These are phyloP conservation scores for Rhabdomys pumilio DNA, from an alignment of 2,797 vertebrate genomes.

Conservation along the genomic window DNA sequence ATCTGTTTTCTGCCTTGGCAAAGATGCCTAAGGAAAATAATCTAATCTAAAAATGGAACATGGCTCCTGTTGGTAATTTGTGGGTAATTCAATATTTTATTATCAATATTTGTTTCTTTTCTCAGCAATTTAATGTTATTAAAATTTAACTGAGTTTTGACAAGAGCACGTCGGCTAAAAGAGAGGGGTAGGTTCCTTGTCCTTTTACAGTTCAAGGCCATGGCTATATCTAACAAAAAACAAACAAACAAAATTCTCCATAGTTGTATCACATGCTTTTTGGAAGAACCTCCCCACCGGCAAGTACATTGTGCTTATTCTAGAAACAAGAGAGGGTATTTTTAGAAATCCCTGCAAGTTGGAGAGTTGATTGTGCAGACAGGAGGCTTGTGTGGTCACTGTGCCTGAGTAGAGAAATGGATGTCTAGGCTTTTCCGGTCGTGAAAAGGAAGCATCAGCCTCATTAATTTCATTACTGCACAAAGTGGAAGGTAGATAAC, in stretches of 20 bases:
- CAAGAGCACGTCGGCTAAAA: constrained; percentile 25
- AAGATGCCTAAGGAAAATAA: background rate
- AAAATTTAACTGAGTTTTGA: constrained; percentile 57
- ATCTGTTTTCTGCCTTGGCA: constrained; percentile 44
- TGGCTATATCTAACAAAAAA: background rate
- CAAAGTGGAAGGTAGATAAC: constrained; percentile 74
- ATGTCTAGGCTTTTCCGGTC: constrained; percentile 26
- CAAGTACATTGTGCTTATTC: constrained; percentile 38
- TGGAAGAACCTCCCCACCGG: background rate
- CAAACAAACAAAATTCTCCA: background rate
- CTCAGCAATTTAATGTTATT: constrained; percentile 64
- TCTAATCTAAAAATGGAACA: constrained; percentile 35
- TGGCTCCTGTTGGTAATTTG: background rate
- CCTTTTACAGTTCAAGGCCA: constrained; percentile 25
- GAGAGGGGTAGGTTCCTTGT: background rate
- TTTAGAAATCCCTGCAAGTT: constrained; percentile 58
- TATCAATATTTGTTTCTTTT: constrained; percentile 57
- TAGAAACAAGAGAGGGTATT: background rate
- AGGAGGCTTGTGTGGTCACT: constrained; percentile 49
- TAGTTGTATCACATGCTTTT: constrained; percentile 12
- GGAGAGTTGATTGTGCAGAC: constrained; percentile 55
- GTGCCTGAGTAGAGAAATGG: constrained; percentile 29
- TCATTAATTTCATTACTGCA: constrained; percentile 80
- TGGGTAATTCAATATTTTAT: constrained; percentile 57
- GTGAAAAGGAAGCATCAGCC: constrained; percentile 62